Conservation (phyloP, 2,888 invertebrate genomes). For the Cyclophora punctaria region DNA sequence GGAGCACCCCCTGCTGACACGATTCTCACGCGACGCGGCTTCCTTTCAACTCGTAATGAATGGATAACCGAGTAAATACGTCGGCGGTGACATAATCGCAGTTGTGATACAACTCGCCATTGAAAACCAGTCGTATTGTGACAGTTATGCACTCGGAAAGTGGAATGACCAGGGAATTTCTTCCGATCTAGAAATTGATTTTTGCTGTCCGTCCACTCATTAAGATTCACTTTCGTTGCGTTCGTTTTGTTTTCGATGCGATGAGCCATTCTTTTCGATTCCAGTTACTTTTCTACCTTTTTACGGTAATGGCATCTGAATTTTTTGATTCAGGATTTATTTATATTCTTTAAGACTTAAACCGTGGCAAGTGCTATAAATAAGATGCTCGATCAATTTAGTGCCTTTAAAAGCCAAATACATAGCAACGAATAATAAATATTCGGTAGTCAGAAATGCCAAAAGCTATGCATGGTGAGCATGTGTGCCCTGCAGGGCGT, state of each 20-base stretch:
- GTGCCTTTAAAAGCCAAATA: background rate
- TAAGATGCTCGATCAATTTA: no score
- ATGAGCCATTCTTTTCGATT: no score
- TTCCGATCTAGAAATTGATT: conserved; percentile 28
- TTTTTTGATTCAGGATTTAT: no score
- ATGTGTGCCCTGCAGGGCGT: conserved; percentile 40
- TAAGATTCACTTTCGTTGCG: conserved; percentile 20
- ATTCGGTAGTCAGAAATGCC: background rate
- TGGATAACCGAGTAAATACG: conserved; percentile 60
- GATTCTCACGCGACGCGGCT: conserved; percentile 69
- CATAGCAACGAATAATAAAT: background rate
- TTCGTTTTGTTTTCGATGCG: no score
- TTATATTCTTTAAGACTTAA: no score
- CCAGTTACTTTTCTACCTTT: no score
- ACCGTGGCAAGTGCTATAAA: no score
- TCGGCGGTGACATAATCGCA: conserved; percentile 53
- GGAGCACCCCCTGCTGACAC: conserved; percentile 51
- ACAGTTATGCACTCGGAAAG: conserved; percentile 34
- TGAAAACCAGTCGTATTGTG: conserved; percentile 44
- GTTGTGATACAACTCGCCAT: conserved; percentile 30
- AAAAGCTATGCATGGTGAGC: conserved; percentile 24
- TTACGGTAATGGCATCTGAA: no score
- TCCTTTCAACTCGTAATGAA: conserved; percentile 68
- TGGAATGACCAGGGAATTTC: conserved; percentile 33
- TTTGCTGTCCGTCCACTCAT: conserved; percentile 22